These are phyloP conservation scores for Cervus canadensis DNA, from an alignment of 2,113 vertebrate species.

Conservation along the genomic window DNA sequence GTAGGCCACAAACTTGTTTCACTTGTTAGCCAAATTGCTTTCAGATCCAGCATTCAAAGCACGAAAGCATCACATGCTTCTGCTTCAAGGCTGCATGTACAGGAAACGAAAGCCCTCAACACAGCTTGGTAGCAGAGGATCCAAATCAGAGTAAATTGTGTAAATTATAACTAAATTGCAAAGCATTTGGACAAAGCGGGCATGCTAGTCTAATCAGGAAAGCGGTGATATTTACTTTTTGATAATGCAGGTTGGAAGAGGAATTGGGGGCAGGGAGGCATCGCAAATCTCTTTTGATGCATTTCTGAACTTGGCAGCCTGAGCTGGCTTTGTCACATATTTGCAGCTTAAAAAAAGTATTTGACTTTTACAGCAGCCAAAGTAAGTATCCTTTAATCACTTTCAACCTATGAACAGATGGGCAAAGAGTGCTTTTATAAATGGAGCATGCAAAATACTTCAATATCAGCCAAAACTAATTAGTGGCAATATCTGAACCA, in stretches of 20 bases:
- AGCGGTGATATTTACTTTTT: constrained; percentile 62
- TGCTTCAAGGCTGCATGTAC: constrained; percentile 45
- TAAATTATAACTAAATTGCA: constrained; percentile 69
- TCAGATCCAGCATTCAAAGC: constrained; percentile 29
- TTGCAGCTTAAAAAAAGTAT: constrained; percentile 82
- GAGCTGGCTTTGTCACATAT: constrained; percentile 79
- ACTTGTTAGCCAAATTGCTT: constrained; percentile 23
- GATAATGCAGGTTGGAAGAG: constrained; percentile 51
- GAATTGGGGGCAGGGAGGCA: constrained; percentile 54
- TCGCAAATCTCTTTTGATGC: constrained; percentile 66
- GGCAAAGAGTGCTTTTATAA: constrained; percentile 83
- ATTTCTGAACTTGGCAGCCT: constrained; percentile 81
- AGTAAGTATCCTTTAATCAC: constrained; percentile 86
- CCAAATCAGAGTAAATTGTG: constrained; percentile 64
- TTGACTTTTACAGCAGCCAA: constrained; percentile 84
- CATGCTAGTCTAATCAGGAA: constrained; percentile 50
- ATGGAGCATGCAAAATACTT: constrained; percentile 84
- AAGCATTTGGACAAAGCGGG: constrained; percentile 59
- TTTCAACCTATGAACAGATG: constrained; percentile 88
- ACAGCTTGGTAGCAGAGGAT: constrained; percentile 55
- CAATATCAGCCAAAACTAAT: constrained; percentile 85
- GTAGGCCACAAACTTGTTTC: background rate
- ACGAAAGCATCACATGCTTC: constrained; percentile 36
- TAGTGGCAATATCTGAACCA: constrained; percentile 81
- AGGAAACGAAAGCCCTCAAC: constrained; percentile 64